Conservation (phyloP, 2,797 vertebrate genomes). For the Tragelaphus eurycerus region DNA sequence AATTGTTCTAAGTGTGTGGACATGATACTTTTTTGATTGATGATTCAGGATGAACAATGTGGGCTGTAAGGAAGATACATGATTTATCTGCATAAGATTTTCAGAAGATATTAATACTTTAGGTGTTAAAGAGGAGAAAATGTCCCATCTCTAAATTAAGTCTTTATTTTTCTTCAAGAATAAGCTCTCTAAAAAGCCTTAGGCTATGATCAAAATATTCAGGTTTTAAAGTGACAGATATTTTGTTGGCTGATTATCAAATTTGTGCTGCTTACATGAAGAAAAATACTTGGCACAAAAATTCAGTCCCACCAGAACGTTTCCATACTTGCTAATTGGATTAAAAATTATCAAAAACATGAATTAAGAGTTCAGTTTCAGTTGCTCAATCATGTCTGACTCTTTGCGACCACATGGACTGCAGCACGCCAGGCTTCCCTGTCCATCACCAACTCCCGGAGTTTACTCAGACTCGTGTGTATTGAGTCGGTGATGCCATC, state of each 20-base stretch:
- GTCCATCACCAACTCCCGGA: neutral
- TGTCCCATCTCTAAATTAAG: neutral
- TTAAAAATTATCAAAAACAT: slow-evolving; percentile 31
- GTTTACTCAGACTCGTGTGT: neutral
- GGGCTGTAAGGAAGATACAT: neutral
- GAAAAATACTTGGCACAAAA: slow-evolving; percentile 55
- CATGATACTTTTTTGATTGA: neutral
- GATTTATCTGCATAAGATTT: neutral
- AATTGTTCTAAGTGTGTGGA: neutral
- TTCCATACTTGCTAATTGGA: slow-evolving; percentile 48
- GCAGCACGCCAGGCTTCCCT: neutral
- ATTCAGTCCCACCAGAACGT: slow-evolving; percentile 23
- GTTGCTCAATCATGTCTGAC: fast-evolving
- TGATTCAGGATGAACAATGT: neutral
- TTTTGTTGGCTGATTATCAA: slow-evolving; percentile 33
- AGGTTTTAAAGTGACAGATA: slow-evolving; percentile 28
- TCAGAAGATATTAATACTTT: neutral
- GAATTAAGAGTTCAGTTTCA: neutral
- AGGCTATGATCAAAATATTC: slow-evolving; percentile 14
- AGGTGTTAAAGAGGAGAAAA: slow-evolving; percentile 18
- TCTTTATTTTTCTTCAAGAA: slow-evolving; percentile 37
- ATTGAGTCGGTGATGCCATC: neutral
- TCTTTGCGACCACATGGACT: neutral
- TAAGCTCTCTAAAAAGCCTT: slow-evolving; percentile 12
- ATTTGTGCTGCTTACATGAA: slow-evolving; percentile 39